Evolutionary conservation across 2,888 invertebrate genomes (phyloP), one percentile per base, ranked within the genome.

Genomic region (Amphipoea oculea): DNA sequence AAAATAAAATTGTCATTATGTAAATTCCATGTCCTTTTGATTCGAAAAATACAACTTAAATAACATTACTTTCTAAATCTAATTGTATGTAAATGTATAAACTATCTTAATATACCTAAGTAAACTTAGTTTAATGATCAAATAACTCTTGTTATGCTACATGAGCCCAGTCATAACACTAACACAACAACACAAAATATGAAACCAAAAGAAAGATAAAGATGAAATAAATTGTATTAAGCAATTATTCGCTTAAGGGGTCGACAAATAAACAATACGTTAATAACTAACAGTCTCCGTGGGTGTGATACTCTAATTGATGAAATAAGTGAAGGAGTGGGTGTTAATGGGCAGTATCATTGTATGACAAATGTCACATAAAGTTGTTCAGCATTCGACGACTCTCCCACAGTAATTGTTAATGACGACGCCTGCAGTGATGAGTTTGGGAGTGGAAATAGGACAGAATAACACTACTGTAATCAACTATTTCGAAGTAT

Each of bases 221-320:
- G 67, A 83, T n/a, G 4, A 86, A 76, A 78, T 63, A 69, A 73
- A 83, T 83, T 69, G 42, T 51, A 73, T 82, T 78, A 68, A 70
- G 69, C 74, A 75, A 84, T 79, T 77, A 87, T 84, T 77, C 70
- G 70, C 73, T 84, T 69, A 60, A 69, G 65, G 71, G 74, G 72
- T 76, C 79, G 57, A 85, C 77, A 74, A 77, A 81, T 73, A 84
- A 88, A 86, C 76, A 80, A 78, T 86, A 76, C 72, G 60, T 70
- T 82, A 83, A 86, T 84, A 83, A 71, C 73, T 88, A 85, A 45
- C 71, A 88, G 73, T 78, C 69, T 75, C 73, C 23, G 89, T 87
- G 84, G 88, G 89, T 85, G 83, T 83, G 82, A 85, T 85, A 83
- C 84, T 81, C 82, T 90, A 89, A 89, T 89, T 90, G 88, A 90